A percentile compares a stretch with the other conserved stretches of the same genome.
Conservation (phyloP, 1,140 invertebrate species). For the Neodiprion pinetum region DNA sequence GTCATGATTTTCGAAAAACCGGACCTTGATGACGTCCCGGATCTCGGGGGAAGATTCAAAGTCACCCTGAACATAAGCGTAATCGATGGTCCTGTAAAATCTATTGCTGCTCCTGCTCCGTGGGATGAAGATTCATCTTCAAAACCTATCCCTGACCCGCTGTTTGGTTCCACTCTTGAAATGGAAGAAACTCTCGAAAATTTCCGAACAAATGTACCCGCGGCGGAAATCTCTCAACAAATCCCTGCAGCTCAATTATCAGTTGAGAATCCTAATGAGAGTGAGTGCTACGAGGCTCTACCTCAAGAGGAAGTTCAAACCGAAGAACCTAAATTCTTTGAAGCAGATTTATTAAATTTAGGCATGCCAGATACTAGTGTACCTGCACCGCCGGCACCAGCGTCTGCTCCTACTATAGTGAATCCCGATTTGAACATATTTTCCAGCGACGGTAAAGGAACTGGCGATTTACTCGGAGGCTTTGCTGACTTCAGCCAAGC, state of each 20-base stretch:
- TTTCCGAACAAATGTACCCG: slow-evolving; percentile 63
- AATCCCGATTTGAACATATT: slow-evolving; percentile 51
- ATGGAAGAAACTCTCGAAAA: slow-evolving; percentile 83
- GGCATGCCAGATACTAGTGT: slow-evolving; percentile 40
- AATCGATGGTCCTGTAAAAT: slow-evolving; percentile 69
- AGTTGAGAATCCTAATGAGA: slow-evolving; percentile 14
- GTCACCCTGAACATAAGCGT: slow-evolving; percentile 78
- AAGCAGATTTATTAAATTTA: slow-evolving; percentile 60
- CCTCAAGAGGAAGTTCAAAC: slow-evolving; percentile 22
- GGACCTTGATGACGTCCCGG: slow-evolving; percentile 76
- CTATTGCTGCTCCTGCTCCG: slow-evolving; percentile 69
- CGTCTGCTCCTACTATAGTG: slow-evolving; percentile 23
- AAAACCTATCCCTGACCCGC: slow-evolving; percentile 63
- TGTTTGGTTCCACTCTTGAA: slow-evolving; percentile 84
- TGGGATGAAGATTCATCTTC: slow-evolving; percentile 71
- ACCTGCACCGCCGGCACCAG: slow-evolving; percentile 19
- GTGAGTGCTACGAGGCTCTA: neutral
- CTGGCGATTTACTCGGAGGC: slow-evolving; percentile 68
- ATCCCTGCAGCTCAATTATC: slow-evolving; percentile 10
- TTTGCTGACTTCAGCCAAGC: slow-evolving; percentile 56
- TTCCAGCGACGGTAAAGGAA: slow-evolving; percentile 44
- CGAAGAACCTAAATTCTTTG: slow-evolving; percentile 34
- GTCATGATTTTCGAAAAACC: slow-evolving; percentile 77
- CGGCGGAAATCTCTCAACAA: slow-evolving; percentile 16
- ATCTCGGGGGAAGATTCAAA: slow-evolving; percentile 80